Conservation (phyloP, 2,797 vertebrate species). For the Pseudochromis fuscus region DNA sequence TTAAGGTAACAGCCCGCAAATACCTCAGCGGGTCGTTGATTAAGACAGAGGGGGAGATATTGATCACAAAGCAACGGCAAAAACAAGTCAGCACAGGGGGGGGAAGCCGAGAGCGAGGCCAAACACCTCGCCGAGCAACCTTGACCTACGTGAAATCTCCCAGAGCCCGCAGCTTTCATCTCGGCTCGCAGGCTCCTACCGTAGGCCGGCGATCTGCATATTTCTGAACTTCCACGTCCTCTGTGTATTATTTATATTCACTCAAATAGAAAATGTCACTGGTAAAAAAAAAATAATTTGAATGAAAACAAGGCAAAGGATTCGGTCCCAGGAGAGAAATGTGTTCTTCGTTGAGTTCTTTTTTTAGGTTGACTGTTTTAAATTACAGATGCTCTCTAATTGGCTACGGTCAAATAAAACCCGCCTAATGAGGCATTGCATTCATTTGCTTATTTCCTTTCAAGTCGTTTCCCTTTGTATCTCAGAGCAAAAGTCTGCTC, state of each 20-base stretch:
- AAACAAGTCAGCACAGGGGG: conserved; percentile 58
- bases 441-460: conserved; percentile 82
- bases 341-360: conserved; percentile 71
- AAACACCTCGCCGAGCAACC: conserved; percentile 42
- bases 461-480: conserved; percentile 80
- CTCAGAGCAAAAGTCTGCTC: conserved; percentile 75
- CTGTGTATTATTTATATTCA: conserved; percentile 64
- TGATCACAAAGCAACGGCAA: conserved; percentile 59
- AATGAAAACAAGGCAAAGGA: conserved; percentile 75
- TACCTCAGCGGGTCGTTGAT: conserved; percentile 67
- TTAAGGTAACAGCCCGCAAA: conserved; percentile 70
- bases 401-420: conserved; percentile 84
- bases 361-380: conserved; percentile 82
- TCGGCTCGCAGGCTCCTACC: conserved; percentile 26
- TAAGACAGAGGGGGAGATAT: conserved; percentile 72
- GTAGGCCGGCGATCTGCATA: conserved; percentile 41
- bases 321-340: conserved; percentile 68
- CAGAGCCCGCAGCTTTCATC: conserved; percentile 38
- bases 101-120: conserved; percentile 45
- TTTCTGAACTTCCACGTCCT: conserved; percentile 46
- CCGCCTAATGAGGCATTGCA: conserved; percentile 82
- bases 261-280: conserved; percentile 69
- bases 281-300: conserved; percentile 62
- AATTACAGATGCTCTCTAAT: conserved; percentile 84
- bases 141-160: conserved; percentile 54